Evolutionary conservation across 2,797 vertebrate genomes (phyloP).

Genomic region (Mionectes olivaceus): DNA sequence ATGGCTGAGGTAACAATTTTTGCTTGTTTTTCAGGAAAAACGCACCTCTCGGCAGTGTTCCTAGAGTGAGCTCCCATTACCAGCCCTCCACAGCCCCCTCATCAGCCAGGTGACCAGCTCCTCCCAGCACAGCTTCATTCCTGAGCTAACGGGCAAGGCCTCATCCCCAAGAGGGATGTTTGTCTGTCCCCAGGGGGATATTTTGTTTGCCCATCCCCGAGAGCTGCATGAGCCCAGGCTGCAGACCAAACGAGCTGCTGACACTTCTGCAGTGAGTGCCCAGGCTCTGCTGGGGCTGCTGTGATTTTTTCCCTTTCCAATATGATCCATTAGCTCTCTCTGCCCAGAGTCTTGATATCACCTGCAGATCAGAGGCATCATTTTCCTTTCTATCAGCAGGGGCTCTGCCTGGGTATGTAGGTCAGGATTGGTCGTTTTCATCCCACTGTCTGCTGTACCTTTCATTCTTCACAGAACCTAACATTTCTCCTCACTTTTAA

Average conservation of each 20-base stretch:
- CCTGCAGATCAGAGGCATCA: neutral
- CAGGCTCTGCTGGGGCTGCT: neutral
- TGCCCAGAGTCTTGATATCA: neutral
- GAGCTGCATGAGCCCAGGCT: rapidly evolving
- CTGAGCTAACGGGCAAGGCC: rapidly evolving
- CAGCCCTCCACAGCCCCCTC: neutral
- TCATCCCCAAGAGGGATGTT: rapidly evolving
- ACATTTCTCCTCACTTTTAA: neutral
- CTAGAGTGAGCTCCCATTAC: rapidly evolving
- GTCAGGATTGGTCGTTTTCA: neutral
- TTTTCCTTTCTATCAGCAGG: neutral
- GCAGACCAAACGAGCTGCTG: rapidly evolving
- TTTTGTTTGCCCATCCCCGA: neutral
- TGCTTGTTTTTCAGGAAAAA: neutral
- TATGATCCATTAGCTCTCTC: neutral
- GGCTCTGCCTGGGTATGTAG: neutral
- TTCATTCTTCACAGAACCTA: neutral
- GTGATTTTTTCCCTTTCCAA: neutral
- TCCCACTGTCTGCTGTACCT: neutral
- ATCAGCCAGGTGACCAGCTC: rapidly evolving
- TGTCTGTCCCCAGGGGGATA: rapidly evolving
- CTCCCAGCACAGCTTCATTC: neutral
- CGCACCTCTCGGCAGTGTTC: rapidly evolving
- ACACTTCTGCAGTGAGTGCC: rapidly evolving
- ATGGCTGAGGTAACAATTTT: neutral